phyloP scores from a whole-genome alignment of 2,797 vertebrate species.

The Anguilla pacifica region DNA sequence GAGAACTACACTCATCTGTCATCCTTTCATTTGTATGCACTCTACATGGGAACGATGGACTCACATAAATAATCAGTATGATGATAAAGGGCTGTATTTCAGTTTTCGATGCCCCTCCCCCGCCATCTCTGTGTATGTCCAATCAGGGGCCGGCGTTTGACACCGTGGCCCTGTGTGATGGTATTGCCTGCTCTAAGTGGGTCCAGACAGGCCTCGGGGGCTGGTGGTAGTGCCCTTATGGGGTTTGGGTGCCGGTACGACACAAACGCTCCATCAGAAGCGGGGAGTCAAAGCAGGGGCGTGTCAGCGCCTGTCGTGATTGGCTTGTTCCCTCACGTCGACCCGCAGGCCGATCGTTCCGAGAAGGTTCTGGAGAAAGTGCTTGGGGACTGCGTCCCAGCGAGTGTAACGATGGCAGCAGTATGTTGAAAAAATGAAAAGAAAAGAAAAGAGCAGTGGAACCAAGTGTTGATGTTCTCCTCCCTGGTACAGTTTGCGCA shows the following conservation, averaged over 20 bases:
- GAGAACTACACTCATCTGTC: neutral
- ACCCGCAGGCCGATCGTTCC: neutral
- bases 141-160: neutral
- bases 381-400: neutral
- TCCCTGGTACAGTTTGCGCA: neutral
- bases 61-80: neutral
- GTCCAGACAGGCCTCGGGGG: neutral
- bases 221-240: neutral
- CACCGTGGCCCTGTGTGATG: neutral
- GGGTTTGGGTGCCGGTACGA: neutral
- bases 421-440: neutral
- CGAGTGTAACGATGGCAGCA: too few relatives aligned
- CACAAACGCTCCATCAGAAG: neutral
- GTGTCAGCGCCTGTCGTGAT: neutral
- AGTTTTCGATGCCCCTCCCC: neutral
- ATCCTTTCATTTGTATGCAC: neutral
- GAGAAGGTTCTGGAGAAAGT: neutral
- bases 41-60: neutral
- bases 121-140: neutral
- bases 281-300: too few relatives aligned
- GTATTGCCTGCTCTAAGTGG: neutral
- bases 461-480: neutral
- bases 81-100: neutral
- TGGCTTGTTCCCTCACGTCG: neutral
- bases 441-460: neutral